Evolutionary conservation across 2,797 vertebrate genomes (phyloP).

Genomic region (Phoebastria nigripes): DNA sequence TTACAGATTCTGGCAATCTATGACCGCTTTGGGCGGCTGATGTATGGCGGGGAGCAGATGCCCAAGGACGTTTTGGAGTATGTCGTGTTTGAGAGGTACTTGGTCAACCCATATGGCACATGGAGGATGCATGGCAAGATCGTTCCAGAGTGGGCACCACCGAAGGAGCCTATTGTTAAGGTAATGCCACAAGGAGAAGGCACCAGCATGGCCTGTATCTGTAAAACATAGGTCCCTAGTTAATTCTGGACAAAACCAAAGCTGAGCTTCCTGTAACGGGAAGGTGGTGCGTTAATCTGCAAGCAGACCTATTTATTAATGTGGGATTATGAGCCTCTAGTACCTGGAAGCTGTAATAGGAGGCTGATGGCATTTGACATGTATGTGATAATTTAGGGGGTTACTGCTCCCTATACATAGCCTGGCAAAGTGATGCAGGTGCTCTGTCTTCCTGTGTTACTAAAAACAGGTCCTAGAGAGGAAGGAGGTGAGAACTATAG

Average conservation of each 20-base stretch:
- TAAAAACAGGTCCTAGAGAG: background rate
- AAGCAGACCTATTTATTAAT: background rate
- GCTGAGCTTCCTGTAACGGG: background rate
- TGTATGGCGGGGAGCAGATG: conserved; percentile 87
- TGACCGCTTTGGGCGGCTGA: conserved; percentile 90
- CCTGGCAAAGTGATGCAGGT: background rate
- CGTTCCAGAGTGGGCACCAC: conserved; percentile 88
- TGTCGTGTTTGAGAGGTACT: conserved; percentile 88
- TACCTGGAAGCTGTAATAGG: background rate
- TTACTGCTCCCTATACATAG: accelerated
- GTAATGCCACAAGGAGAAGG: conserved; percentile 61
- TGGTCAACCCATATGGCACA: conserved; percentile 83
- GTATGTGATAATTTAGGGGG: background rate
- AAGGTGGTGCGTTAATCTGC: background rate
- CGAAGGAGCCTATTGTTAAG: conserved; percentile 89
- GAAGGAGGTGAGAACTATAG: background rate
- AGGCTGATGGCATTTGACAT: background rate
- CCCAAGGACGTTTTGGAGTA: conserved; percentile 91
- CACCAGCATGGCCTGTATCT: background rate
- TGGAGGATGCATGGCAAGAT: conserved; percentile 96
- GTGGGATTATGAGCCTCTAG: background rate
- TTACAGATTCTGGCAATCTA: conserved; percentile 87
- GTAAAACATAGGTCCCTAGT: accelerated
- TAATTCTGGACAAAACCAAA: background rate
- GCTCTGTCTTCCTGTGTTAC: background rate